Conservation (phyloP, 2,113 vertebrate species). For the Scolopax mira region DNA sequence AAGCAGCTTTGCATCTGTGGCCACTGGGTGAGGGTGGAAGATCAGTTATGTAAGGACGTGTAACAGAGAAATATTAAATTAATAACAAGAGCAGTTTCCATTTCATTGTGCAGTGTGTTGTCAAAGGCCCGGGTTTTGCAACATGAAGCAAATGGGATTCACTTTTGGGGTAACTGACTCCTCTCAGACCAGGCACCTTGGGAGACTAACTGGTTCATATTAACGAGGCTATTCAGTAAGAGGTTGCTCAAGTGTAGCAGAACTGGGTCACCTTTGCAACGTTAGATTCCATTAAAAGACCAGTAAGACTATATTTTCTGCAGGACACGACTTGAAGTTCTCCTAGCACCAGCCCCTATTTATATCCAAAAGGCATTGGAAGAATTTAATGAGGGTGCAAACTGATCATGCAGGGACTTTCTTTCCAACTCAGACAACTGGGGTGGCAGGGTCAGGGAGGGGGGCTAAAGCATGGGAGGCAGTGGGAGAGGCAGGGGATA, state of each 20-base stretch:
- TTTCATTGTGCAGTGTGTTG: background rate
- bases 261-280: background rate
- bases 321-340: background rate
- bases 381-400: background rate
- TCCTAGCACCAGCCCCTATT: background rate
- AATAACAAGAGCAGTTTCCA: background rate
- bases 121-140: background rate
- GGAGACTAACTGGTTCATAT: background rate
- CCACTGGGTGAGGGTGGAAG: background rate
- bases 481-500: background rate
- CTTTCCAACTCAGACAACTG: background rate
- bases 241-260: background rate
- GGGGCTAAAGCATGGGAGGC: background rate
- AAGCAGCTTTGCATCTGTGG: background rate
- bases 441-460: background rate
- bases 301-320: background rate
- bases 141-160: background rate
- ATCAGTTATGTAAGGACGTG: background rate
- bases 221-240: background rate
- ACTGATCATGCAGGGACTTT: background rate
- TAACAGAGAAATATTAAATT: background rate
- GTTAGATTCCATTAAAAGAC: background rate
- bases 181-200: background rate
- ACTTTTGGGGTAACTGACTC: background rate
- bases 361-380: background rate